These are phyloP conservation scores for Porites divaricata DNA, from an alignment of 92 coral and sea anemone genomes.

Conservation along the genomic window DNA sequence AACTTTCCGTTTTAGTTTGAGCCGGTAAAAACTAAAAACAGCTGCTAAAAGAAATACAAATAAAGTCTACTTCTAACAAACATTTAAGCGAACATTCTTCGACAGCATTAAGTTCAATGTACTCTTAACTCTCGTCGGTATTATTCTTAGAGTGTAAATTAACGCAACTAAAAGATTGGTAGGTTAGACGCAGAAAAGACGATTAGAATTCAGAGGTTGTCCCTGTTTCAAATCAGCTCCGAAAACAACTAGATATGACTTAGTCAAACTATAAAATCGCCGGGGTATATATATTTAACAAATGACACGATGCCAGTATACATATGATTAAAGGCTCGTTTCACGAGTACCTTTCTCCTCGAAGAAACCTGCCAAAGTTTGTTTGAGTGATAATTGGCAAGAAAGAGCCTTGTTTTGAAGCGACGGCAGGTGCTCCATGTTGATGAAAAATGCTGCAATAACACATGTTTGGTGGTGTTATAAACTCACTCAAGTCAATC, in stretches of 20 bases:
- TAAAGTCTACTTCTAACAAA: neutral
- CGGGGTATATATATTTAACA: neutral
- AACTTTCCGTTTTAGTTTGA: neutral
- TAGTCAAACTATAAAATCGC: conserved; percentile 8
- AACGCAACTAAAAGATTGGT: neutral
- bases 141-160: neutral
- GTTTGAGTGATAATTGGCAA: conserved; percentile 20
- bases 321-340: neutral
- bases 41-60: neutral
- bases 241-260: neutral
- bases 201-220: neutral
- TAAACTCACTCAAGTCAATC: conserved; percentile 1
- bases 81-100: neutral
- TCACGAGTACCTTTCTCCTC: neutral
- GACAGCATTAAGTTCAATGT: neutral
- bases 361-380: conserved; percentile 11
- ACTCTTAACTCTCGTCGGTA: neutral
- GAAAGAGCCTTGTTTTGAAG: neutral
- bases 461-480: neutral
- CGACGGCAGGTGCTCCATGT: neutral
- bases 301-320: neutral
- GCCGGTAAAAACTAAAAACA: neutral
- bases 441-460: neutral
- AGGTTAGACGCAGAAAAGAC: neutral
- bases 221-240: neutral